These are phyloP conservation scores for Hanleya hanleyi DNA, from an alignment of 2,888 invertebrate genomes.

Conservation along the genomic window DNA sequence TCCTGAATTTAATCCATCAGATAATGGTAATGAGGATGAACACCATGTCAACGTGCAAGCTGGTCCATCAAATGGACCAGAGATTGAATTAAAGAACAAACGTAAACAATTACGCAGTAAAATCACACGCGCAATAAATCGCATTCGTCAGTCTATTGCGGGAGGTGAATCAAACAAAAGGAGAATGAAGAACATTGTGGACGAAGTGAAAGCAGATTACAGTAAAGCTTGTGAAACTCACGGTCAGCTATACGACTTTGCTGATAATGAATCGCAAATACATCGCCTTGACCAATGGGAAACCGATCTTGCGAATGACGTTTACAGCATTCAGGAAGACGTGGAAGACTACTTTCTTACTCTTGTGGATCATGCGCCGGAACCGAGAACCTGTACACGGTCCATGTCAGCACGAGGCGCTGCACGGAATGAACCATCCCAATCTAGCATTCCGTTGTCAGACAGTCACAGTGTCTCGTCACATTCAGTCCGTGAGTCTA, in stretches of 20 bases:
- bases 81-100: neutral
- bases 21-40: neutral
- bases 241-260: neutral
- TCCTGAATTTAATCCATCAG: neutral
- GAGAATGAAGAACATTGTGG: neutral
- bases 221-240: neutral
- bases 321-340: neutral
- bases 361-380: constrained; percentile 11
- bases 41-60: neutral
- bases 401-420: neutral
- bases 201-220: neutral
- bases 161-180: neutral
- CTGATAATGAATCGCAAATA: neutral
- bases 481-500: neutral
- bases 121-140: neutral
- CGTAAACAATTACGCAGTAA: neutral
- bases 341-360: neutral
- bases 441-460: neutral
- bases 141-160: neutral
- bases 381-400: neutral
- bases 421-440: neutral
- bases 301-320: neutral
- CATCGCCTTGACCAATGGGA: neutral
- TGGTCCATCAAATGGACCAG: neutral
- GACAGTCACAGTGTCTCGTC: neutral